Conservation (phyloP, 2,888 invertebrate species). For the Orthosia cruda region DNA sequence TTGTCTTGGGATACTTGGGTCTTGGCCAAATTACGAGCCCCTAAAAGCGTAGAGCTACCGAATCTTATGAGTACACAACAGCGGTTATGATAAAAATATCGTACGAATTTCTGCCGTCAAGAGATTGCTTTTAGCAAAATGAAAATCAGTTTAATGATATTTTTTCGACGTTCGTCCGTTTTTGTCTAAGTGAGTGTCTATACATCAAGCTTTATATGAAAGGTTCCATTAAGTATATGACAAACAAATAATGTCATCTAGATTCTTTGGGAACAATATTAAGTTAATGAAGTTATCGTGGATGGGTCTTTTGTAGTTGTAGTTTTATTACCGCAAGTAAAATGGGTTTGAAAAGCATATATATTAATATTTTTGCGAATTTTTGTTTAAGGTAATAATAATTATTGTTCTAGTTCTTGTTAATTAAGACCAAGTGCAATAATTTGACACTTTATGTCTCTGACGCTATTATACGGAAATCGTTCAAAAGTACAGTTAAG, state of each 20-base stretch:
- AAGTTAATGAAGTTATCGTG: neutral
- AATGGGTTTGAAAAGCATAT: too few species aligned
- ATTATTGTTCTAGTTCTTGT: too few species aligned
- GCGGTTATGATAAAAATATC: constrained; percentile 39
- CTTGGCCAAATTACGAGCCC: constrained; percentile 1
- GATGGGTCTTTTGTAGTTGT: neutral
- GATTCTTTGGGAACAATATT: neutral
- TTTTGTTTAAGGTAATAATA: too few species aligned
- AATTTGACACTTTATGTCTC: too few species aligned
- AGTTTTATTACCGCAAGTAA: neutral
- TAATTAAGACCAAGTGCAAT: too few species aligned
- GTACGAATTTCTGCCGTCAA: constrained; percentile 14
- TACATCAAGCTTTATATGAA: too few species aligned
- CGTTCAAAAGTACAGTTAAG: too few species aligned
- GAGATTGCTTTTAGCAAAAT: constrained; percentile 62
- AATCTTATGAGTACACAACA: constrained; percentile 39
- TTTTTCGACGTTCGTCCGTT: constrained; percentile 41
- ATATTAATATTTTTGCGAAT: too few species aligned
- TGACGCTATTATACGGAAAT: too few species aligned
- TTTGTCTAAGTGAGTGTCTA: constrained; percentile 6
- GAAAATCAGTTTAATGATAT: constrained; percentile 58
- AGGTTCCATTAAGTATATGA: too few species aligned
- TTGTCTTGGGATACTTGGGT: too few species aligned
- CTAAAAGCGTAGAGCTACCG: constrained; percentile 16
- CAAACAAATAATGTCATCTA: neutral